A percentile compares a stretch with the other conserved stretches of the same genome.
Evolutionary conservation across 2,888 invertebrate species (phyloP).

Genomic region (Cyrtodaria siliqua): DNA sequence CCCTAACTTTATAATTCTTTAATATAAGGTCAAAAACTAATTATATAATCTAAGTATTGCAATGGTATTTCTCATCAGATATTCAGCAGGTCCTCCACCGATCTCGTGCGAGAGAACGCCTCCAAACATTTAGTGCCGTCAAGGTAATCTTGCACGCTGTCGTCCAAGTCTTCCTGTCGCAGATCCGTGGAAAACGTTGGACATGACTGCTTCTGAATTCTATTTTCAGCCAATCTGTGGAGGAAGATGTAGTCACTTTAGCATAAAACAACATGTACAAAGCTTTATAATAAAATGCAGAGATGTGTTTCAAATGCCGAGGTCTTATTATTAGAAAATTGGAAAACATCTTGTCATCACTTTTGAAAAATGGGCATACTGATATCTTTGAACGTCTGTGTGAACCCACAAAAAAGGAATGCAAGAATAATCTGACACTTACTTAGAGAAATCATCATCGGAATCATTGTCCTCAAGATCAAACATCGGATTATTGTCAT

Average conservation of each 20-base stretch:
- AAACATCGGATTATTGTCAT: conserved; percentile 16
- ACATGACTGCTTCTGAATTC: conserved; percentile 64
- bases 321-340: too few relatives aligned
- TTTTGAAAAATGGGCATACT: too few relatives aligned
- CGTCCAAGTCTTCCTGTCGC: conserved; percentile 75
- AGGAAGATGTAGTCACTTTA: too few relatives aligned
- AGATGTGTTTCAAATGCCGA: too few relatives aligned
- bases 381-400: too few relatives aligned
- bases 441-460: conserved; percentile 82
- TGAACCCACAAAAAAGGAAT: too few relatives aligned
- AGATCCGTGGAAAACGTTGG: conserved; percentile 71
- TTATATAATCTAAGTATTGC: too few relatives aligned
- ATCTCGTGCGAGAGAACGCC: conserved; percentile 76
- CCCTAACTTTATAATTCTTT: too few relatives aligned
- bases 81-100: conserved; percentile 79
- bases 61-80: conserved; percentile 60
- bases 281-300: too few relatives aligned
- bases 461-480: conserved; percentile 66
- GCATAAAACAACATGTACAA: too few relatives aligned
- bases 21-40: too few relatives aligned
- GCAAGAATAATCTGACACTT: conserved; percentile 27
- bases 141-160: conserved; percentile 77
- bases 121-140: conserved; percentile 75
- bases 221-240: conserved; percentile 76
- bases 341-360: too few relatives aligned